Evolutionary conservation across 2,113 vertebrate genomes (phyloP).

Genomic region (Balaenoptera acutorostrata): DNA sequence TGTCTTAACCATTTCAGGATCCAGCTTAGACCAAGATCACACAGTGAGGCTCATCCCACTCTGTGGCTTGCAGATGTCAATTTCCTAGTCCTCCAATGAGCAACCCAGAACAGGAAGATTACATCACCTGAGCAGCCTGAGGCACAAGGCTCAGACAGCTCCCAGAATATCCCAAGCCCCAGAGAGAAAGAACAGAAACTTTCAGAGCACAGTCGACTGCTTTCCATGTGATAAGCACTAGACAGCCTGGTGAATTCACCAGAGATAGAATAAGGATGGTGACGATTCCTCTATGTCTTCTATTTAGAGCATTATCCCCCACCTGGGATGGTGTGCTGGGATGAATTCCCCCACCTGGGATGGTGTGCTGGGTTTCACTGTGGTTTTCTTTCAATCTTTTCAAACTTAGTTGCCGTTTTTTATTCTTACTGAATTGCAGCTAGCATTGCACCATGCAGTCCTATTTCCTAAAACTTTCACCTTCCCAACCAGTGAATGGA

Average conservation of each 20-base stretch:
- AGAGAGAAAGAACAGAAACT: neutral
- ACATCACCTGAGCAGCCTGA: neutral
- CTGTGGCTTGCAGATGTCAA: neutral
- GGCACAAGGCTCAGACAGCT: neutral
- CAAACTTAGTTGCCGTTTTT: neutral
- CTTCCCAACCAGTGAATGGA: neutral
- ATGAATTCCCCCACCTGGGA: neutral
- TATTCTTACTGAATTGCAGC: neutral
- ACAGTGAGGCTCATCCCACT: neutral
- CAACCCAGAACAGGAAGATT: neutral
- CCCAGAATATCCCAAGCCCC: neutral
- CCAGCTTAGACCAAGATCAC: neutral
- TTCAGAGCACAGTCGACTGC: neutral
- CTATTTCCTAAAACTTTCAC: neutral
- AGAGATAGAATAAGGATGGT: neutral
- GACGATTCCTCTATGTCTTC: neutral
- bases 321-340: neutral
- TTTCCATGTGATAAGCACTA: neutral
- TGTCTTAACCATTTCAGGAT: neutral
- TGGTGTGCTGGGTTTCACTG: neutral
- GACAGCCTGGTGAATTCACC: neutral
- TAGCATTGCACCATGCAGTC: neutral
- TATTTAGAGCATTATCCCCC: neutral
- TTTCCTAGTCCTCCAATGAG: neutral
- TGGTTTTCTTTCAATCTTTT: neutral